Base-by-base conservation (phyloP, 2,888 invertebrate species). In the Drosophila barbarae region DNA sequence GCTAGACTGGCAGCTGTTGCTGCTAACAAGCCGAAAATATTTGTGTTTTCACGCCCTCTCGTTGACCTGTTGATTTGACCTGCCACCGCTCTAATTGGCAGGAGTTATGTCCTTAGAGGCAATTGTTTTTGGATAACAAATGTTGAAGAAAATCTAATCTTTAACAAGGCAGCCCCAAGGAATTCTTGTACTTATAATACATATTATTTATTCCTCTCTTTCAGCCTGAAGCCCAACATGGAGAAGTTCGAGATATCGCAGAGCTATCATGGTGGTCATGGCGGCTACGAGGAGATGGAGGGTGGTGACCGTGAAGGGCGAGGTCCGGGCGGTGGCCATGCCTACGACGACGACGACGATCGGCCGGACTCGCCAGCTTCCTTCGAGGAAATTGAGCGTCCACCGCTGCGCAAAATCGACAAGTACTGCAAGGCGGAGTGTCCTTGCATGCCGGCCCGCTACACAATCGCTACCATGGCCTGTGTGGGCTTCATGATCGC, bases 401-500 rank as follows among this genome's bases (percentile, higher is more conserved):
- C 96, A 50, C 95, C 96, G 21, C 92, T 96, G 70, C 92, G 96
- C 71, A 93, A 94, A 86, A 94, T 97, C 90, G 96, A 97, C 89
- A 95, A 95, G 90, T 96, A 96, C 89, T 91, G 95, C 82, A 93
- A 92, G 84, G 96, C 97, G 32, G 96, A 97, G 90, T 94, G 94
- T 86, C 96, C 96, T 0, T 96, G 96, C 87, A 90, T 97, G 81
- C 88, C 89, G 54, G 96, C 96, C 86, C 93, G 97, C 74, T 96
- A 94, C 90, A 97, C 97, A 13, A 94, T 96, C 71, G 96, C 96
- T 56, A 90, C 95, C 69, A 92, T 97, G 87, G 95, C 96, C 18
- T 96, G 96, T 88, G 88, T 96, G 86, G 96, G 97, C 58, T 97
- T 97, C 90, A 93, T 97, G 89, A 97, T 97, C 87, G 96, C 96